phyloP scores from a whole-genome alignment of 2,113 vertebrate genomes.

The Myanophis thanlyinensis region DNA sequence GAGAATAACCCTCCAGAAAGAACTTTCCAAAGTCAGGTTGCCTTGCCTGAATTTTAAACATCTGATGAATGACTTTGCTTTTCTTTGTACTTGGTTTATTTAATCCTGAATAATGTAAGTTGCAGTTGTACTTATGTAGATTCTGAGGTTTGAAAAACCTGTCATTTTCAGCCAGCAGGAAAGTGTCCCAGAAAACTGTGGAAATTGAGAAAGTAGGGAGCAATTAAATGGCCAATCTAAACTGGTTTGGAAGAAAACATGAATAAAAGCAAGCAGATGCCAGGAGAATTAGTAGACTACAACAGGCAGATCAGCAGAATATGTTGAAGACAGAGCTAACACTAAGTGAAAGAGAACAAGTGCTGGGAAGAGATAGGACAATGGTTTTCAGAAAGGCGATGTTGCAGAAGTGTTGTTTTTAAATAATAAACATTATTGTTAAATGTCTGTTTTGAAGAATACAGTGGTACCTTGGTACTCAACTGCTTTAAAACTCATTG shows the following conservation, averaged over 20 bases:
- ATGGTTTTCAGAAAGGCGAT: not conserved
- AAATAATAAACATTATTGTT: not conserved
- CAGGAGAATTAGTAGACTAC: not conserved
- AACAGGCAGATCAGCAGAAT: not conserved
- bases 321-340: not conserved
- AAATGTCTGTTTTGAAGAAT: not conserved
- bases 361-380: not conserved
- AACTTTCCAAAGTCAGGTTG: not conserved
- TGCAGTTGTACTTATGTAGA: not conserved
- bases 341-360: not conserved
- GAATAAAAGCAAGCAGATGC: not conserved
- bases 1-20: not conserved
- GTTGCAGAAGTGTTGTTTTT: not conserved
- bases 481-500: not conserved
- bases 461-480: not conserved
- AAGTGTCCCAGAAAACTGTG: not conserved
- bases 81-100: not conserved
- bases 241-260: not conserved
- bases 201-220: not conserved
- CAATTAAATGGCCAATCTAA: not conserved
- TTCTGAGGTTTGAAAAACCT: not conserved
- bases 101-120: not conserved
- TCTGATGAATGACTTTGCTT: not conserved
- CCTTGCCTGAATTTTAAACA: not conserved
- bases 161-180: not conserved